Evolutionary conservation across 1,140 invertebrate genomes (phyloP).

Genomic region (Brachionus rubens): DNA sequence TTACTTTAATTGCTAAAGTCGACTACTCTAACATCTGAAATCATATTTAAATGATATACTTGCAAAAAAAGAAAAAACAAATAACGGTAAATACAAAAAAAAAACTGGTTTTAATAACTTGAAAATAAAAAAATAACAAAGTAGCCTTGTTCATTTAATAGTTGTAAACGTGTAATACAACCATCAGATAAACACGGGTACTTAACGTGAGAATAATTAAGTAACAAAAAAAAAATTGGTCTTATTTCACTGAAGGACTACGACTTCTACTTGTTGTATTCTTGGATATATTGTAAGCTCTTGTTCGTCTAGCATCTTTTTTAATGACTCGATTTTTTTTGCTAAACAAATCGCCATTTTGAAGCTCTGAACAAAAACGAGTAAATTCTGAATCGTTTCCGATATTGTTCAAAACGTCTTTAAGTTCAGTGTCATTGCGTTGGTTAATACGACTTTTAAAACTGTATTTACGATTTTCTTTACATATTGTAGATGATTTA

Average conservation of each 20-base stretch:
- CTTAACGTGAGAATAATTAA: too few species aligned
- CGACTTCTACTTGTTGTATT: not conserved
- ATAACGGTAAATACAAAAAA: too few species aligned
- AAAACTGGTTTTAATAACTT: too few species aligned
- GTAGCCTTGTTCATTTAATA: too few species aligned
- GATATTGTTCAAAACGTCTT: not conserved
- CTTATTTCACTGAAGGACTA: slow-evolving; percentile 18
- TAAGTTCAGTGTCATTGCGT: slow-evolving; percentile 1
- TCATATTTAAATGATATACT: too few species aligned
- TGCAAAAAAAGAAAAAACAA: too few species aligned
- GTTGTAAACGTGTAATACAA: too few species aligned
- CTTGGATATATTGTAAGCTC: slow-evolving; percentile 18
- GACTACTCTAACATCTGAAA: too few species aligned
- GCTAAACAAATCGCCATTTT: slow-evolving; percentile 15
- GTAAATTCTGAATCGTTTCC: slow-evolving; percentile 11
- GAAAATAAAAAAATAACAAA: too few species aligned
- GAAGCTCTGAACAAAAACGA: slow-evolving; percentile 5
- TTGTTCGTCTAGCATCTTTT: not conserved
- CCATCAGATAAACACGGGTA: too few species aligned
- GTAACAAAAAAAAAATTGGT: too few species aligned
- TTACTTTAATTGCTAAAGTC: too few species aligned
- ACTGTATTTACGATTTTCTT: not conserved
- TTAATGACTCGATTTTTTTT: not conserved
- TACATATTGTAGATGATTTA: not conserved
- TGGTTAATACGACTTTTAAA: not conserved